Conservation (phyloP, 2,113 vertebrate genomes). For the Pachyramphus minor region DNA sequence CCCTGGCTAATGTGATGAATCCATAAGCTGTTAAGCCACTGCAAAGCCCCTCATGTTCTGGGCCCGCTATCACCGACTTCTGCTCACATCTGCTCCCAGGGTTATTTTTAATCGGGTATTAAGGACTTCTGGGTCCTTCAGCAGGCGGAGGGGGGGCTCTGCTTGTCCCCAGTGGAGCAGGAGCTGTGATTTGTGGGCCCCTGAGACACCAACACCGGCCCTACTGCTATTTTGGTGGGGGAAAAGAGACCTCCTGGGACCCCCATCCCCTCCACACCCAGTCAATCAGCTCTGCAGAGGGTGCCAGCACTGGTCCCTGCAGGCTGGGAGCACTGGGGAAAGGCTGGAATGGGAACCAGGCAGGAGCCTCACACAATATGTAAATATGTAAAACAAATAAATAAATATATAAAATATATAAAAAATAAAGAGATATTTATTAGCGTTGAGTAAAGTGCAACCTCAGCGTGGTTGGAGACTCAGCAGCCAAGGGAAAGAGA, state of each 20-base stretch:
- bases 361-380: background rate
- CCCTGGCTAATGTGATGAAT: background rate
- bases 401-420: background rate
- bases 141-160: background rate
- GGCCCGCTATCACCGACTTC: background rate
- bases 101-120: conserved; percentile 44
- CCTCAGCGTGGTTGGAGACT: background rate
- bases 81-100: conserved; percentile 35
- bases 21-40: conserved; percentile 25
- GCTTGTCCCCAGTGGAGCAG: background rate
- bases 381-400: background rate
- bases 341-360: accelerated
- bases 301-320: background rate
- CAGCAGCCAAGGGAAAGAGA: accelerated
- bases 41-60: background rate
- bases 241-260: accelerated
- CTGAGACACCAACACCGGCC: background rate
- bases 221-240: no score
- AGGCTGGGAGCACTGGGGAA: background rate
- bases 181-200: background rate
- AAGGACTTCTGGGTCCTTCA: background rate
- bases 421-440: conserved; percentile 38
- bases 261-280: background rate
- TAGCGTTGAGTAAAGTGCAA: background rate
- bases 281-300: background rate